A percentile compares a stretch with the other conserved stretches of the same genome.
phyloP scores from a whole-genome alignment of 2,888 invertebrate genomes.

The Megamerina dolium region DNA sequence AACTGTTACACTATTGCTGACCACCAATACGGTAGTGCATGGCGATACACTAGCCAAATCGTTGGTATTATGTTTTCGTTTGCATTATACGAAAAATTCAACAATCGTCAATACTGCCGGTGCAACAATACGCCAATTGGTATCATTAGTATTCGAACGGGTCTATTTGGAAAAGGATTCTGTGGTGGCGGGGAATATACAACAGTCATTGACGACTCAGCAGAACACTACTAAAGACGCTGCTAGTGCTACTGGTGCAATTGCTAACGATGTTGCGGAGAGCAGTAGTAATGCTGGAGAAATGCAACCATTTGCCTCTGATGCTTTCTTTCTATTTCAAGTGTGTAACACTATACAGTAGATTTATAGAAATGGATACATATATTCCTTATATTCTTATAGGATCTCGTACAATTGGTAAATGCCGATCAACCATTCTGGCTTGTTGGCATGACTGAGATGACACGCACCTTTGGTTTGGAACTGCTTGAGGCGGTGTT shows the following conservation, averaged over 20 bases:
- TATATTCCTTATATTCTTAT: slow-evolving; percentile 23
- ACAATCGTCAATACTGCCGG: slow-evolving; percentile 96
- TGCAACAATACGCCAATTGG: slow-evolving; percentile 92
- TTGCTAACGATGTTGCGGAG: slow-evolving; percentile 27
- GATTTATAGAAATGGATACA: too few species aligned
- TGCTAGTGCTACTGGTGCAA: slow-evolving; percentile 18
- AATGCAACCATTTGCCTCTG: slow-evolving; percentile 80
- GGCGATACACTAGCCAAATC: slow-evolving; percentile 92
- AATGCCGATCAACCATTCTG: slow-evolving; percentile 95
- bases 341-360: slow-evolving; percentile 53
- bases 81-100: slow-evolving; percentile 90
- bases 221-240: slow-evolving; percentile 18
- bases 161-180: slow-evolving; percentile 52
- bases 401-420: slow-evolving; percentile 93
- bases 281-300: slow-evolving; percentile 49
- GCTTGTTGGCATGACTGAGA: slow-evolving; percentile 93
- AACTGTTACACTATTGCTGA: slow-evolving; percentile 88
- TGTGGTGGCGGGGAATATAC: slow-evolving; percentile 28
- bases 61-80: slow-evolving; percentile 87
- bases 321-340: slow-evolving; percentile 92
- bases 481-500: slow-evolving; percentile 92
- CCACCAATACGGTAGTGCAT: slow-evolving; percentile 91
- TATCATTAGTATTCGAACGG: slow-evolving; percentile 85
- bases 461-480: slow-evolving; percentile 94
- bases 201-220: slow-evolving; percentile 14